A percentile compares a stretch with the other conserved stretches of the same genome.
Conservation (phyloP, 2,797 vertebrate genomes). For the Avahi laniger region DNA sequence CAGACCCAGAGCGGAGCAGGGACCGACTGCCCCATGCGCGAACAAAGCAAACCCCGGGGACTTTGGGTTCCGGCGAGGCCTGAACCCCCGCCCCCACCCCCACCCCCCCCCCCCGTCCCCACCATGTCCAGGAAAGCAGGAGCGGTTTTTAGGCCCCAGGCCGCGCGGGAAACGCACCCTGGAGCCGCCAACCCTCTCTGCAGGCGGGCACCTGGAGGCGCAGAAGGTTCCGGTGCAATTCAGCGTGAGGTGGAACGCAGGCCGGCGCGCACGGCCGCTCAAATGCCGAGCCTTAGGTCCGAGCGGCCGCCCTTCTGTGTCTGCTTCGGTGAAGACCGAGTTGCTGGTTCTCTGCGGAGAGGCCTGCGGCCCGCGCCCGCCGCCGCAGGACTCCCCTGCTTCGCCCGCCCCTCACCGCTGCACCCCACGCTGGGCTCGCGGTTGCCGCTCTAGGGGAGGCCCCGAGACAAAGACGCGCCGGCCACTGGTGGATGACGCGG, state of each 20-base stretch:
- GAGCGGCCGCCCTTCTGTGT: not conserved
- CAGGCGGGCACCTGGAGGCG: not conserved
- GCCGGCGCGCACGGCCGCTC: not conserved
- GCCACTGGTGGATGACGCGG: not conserved
- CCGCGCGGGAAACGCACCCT: not conserved
- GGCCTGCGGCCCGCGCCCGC: not conserved
- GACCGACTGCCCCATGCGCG: not conserved
- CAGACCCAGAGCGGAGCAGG: not conserved
- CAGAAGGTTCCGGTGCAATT: not conserved
- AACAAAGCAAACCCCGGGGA: slow-evolving; percentile 66
- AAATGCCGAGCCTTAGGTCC: not conserved
- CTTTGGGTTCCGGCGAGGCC: slow-evolving; percentile 36
- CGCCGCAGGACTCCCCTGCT: not conserved
- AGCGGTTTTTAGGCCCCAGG: not conserved
- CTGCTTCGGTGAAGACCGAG: not conserved
- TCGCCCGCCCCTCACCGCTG: not conserved
- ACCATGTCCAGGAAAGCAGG: not conserved
- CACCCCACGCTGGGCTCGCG: not conserved
- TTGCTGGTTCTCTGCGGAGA: not conserved
- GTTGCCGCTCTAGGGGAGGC: not conserved
- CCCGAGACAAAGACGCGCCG: slow-evolving; percentile 65
- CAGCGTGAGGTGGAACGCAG: not conserved
- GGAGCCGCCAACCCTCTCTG: not conserved
- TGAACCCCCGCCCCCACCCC: not conserved
- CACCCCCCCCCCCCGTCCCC: not conserved